These are phyloP conservation scores for Psix sp. DNA, from an alignment of 1,140 invertebrate species.

Conservation along the genomic window DNA sequence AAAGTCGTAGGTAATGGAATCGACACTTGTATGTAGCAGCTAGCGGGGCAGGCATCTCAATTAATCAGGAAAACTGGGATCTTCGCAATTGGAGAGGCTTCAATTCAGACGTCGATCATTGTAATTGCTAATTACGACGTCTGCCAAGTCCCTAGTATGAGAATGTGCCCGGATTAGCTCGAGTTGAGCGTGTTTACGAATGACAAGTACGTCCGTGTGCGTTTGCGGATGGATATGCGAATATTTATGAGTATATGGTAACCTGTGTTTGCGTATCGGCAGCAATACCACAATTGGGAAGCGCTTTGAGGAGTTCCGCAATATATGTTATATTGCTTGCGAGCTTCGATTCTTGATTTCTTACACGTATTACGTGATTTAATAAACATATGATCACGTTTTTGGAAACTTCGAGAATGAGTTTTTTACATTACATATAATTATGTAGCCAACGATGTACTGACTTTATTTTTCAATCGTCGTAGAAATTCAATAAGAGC, in stretches of 20 bases:
- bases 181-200: conserved; percentile 29
- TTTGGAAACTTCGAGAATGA: no score
- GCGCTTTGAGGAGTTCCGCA: conserved; percentile 27
- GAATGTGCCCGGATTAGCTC: conserved; percentile 30
- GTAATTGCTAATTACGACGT: conserved; percentile 55
- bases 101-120: conserved; percentile 51
- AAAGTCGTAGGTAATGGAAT: no score
- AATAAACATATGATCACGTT: no score
- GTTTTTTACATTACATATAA: no score
- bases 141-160: conserved; percentile 41
- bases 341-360: conserved; percentile 8
- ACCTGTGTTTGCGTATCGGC: conserved; percentile 41
- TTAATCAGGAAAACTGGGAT: conserved; percentile 45
- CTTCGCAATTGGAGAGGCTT: conserved; percentile 31
- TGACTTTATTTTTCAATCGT: no score
- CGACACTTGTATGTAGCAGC: no score
- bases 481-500: no score
- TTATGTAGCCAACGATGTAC: no score
- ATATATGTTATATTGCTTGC: conserved; percentile 46
- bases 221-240: conserved; percentile 23
- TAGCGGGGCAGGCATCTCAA: conserved; percentile 30
- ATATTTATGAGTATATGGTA: conserved; percentile 49
- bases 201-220: conserved; percentile 27
- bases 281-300: conserved; percentile 16
- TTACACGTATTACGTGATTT: no score